Percentiles rank a stretch among this genome's conserved stretches.
Evolutionary conservation across 53 echinoderm and acorn worm genomes (phyloP).

Genomic region (Glandiceps talaboti): DNA sequence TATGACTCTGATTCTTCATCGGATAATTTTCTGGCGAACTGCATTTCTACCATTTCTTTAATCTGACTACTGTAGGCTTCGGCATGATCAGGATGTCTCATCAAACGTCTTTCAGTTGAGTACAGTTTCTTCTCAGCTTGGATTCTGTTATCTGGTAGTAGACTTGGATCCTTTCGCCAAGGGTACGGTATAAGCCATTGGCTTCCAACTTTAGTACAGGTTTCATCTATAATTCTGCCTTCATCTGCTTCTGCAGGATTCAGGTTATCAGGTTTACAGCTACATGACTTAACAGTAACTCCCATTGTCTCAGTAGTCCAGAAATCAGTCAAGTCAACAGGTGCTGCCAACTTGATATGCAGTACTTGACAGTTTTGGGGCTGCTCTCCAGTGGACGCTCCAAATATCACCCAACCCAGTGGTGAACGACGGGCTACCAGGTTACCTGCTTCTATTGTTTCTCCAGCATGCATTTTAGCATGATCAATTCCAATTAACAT

Average conservation of each 20-base stretch:
- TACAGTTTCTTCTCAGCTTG: conserved; percentile 34
- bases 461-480: conserved; percentile 21
- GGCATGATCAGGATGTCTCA: conserved; percentile 34
- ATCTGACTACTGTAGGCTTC: conserved; percentile 36
- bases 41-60: conserved; percentile 34
- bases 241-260: conserved; percentile 17
- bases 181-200: conserved; percentile 52
- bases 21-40: conserved; percentile 40
- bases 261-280: conserved; percentile 17
- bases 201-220: conserved; percentile 28
- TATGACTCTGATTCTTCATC: conserved; percentile 19
- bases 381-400: conserved; percentile 4
- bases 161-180: conserved; percentile 35
- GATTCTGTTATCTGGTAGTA: conserved; percentile 38
- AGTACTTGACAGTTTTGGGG: conserved; percentile 11
- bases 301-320: conserved; percentile 36
- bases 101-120: conserved; percentile 33
- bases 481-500: conserved; percentile 21
- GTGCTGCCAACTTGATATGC: conserved; percentile 20
- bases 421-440: conserved; percentile 18
- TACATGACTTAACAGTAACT: conserved; percentile 5
- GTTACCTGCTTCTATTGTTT: conserved; percentile 13
- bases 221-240: conserved; percentile 24
- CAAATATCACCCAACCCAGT: conserved; percentile 53
- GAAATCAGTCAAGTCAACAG: conserved; percentile 29